phyloP scores from a whole-genome alignment of 1,140 invertebrate genomes.

The Psilanteris sp. region DNA sequence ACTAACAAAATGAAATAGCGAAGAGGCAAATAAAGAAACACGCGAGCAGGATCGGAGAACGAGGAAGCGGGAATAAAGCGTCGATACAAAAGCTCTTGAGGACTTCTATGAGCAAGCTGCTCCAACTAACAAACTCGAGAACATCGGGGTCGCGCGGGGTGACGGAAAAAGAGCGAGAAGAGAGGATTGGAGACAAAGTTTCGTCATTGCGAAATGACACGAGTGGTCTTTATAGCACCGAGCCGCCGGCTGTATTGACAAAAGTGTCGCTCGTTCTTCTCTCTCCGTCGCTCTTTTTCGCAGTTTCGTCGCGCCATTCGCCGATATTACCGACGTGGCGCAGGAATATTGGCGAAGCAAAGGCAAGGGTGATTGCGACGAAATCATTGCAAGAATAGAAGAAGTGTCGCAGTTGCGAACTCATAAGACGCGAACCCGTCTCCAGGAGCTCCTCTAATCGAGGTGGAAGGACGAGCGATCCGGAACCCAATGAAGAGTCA shows the following conservation, averaged over 20 bases:
- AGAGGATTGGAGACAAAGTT: slow-evolving; percentile 77
- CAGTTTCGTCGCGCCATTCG: slow-evolving; percentile 69
- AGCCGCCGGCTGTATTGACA: slow-evolving; percentile 77
- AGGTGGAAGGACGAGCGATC: slow-evolving; percentile 28
- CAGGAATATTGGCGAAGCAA: slow-evolving; percentile 41
- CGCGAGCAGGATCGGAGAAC: slow-evolving; percentile 40
- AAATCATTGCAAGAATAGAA: slow-evolving; percentile 79
- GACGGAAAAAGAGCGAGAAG: slow-evolving; percentile 52
- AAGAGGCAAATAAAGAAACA: slow-evolving; percentile 61
- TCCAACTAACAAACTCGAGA: slow-evolving; percentile 73
- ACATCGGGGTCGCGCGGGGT: slow-evolving; percentile 36
- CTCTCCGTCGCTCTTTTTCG: slow-evolving; percentile 34
- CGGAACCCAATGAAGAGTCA: slow-evolving; percentile 66
- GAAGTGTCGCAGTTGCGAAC: slow-evolving; percentile 77
- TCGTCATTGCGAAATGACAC: slow-evolving; percentile 81
- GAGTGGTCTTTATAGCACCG: slow-evolving; percentile 80
- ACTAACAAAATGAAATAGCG: slow-evolving; percentile 57
- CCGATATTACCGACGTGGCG: slow-evolving; percentile 76
- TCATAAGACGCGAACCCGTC: slow-evolving; percentile 77
- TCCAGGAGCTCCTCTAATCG: slow-evolving; percentile 58
- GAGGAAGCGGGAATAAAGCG: slow-evolving; percentile 59
- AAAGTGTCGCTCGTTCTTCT: slow-evolving; percentile 75
- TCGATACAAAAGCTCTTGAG: slow-evolving; percentile 67
- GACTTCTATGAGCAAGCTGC: slow-evolving; percentile 69
- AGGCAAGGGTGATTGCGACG: slow-evolving; percentile 74